Evolutionary conservation across 2,797 vertebrate genomes (phyloP).

Genomic region (Diceros bicornis): DNA sequence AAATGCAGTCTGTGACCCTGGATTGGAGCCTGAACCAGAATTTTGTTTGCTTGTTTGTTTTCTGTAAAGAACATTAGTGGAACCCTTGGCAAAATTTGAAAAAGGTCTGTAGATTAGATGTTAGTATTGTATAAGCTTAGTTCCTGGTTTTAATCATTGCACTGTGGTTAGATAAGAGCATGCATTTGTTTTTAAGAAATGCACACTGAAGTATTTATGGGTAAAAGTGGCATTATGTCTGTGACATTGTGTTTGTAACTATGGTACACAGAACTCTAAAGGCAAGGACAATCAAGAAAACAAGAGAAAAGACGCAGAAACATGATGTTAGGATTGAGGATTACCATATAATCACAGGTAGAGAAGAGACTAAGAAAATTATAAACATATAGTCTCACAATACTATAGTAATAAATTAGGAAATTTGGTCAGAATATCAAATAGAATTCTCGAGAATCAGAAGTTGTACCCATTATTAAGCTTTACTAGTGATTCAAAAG

Average conservation of each 20-base stretch:
- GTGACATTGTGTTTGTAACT: neutral
- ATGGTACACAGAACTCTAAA: neutral
- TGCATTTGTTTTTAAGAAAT: neutral
- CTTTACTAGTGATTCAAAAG: neutral
- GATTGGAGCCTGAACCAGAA: rapidly evolving
- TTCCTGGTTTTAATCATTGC: neutral
- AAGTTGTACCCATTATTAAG: neutral
- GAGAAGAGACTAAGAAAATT: neutral
- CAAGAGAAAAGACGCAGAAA: too few relatives aligned
- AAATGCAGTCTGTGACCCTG: rapidly evolving
- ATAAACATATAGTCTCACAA: neutral
- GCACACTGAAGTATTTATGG: neutral
- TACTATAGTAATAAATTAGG: neutral
- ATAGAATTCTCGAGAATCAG: neutral
- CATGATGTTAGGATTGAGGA: neutral
- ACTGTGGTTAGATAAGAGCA: neutral
- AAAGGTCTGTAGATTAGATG: too few relatives aligned
- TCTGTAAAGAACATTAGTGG: neutral
- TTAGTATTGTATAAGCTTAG: neutral
- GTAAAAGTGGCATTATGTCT: neutral
- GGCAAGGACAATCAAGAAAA: neutral
- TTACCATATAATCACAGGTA: neutral
- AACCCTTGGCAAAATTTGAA: neutral
- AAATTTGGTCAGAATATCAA: neutral
- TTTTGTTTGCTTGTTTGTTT: neutral